Evolutionary conservation across 2,888 invertebrate species (phyloP).

Genomic region (Eulithis prunata): DNA sequence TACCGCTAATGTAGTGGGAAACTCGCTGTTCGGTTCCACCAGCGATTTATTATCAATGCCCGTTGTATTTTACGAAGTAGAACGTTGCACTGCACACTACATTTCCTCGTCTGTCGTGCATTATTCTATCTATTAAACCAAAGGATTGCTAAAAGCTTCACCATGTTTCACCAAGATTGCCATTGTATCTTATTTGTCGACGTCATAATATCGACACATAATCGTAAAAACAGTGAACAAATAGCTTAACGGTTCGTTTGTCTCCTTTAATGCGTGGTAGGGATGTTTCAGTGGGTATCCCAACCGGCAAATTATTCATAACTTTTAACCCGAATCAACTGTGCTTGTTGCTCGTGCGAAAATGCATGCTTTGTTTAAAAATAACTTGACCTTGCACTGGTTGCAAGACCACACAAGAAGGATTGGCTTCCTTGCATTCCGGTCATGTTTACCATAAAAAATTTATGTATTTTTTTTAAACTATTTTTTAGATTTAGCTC

Average conservation of each 20-base stretch:
- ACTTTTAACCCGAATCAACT: conserved; percentile 32
- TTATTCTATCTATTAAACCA: conserved; percentile 25
- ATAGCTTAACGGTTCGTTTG: conserved; percentile 65
- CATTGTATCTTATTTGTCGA: conserved; percentile 20
- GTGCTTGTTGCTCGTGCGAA: conserved; percentile 20
- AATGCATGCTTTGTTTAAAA: conserved; percentile 32
- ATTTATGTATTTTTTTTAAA: conserved; percentile 7
- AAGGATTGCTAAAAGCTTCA: conserved; percentile 3
- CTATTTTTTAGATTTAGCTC: not conserved
- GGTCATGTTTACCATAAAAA: too few species aligned
- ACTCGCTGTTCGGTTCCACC: conserved; percentile 53
- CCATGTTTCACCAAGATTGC: conserved; percentile 3
- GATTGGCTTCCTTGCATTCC: conserved; percentile 13
- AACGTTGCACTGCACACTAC: conserved; percentile 38
- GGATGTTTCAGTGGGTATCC: conserved; percentile 23
- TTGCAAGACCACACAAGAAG: conserved; percentile 34
- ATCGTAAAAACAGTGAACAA: conserved; percentile 61
- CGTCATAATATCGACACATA: conserved; percentile 55
- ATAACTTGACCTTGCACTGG: conserved; percentile 28
- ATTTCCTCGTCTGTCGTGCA: conserved; percentile 34
- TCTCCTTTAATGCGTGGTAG: conserved; percentile 50
- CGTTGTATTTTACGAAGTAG: conserved; percentile 43
- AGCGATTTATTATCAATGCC: conserved; percentile 46
- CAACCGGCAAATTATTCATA: conserved; percentile 27
- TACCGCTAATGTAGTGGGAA: conserved; percentile 69